A percentile compares a stretch with the other conserved stretches of the same genome.
These are phyloP conservation scores for Trissolcus brochymenae DNA, from an alignment of 2,888 invertebrate species.

Conservation along the genomic window DNA sequence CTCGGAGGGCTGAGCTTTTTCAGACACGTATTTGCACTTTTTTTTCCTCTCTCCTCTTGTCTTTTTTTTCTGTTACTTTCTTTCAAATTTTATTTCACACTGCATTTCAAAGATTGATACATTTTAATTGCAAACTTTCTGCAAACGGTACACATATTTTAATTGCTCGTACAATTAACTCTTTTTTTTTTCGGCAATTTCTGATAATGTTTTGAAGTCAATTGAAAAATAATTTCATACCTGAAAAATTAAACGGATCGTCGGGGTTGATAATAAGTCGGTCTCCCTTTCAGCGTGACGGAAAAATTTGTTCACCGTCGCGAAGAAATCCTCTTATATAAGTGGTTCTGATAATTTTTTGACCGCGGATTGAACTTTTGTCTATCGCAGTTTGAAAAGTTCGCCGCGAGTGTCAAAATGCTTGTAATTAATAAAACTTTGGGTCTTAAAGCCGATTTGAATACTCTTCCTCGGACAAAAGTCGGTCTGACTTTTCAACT, in stretches of 20 bases:
- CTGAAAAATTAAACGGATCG: not conserved
- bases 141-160: not conserved
- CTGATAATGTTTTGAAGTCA: not conserved
- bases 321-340: conserved; percentile 20
- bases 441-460: conserved; percentile 21
- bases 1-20: not conserved
- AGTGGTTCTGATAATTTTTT: conserved; percentile 18
- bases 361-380: conserved; percentile 18
- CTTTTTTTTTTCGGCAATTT: too few species aligned
- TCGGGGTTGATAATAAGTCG: not conserved
- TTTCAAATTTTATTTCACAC: not conserved
- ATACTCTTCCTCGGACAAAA: conserved; percentile 14
- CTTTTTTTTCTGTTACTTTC: not conserved
- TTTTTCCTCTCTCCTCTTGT: not conserved
- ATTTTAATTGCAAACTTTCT: not conserved
- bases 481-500: conserved; percentile 22
- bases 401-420: conserved; percentile 12
- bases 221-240: too few species aligned
- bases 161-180: too few species aligned
- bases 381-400: conserved; percentile 14
- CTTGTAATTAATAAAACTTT: conserved; percentile 27
- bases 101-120: not conserved
- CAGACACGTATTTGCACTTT: conserved; percentile 1
- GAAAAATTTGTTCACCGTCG: not conserved
- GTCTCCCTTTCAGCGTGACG: not conserved